These are phyloP conservation scores for Formica selysi DNA, from an alignment of 1,140 invertebrate species.

Conservation along the genomic window DNA sequence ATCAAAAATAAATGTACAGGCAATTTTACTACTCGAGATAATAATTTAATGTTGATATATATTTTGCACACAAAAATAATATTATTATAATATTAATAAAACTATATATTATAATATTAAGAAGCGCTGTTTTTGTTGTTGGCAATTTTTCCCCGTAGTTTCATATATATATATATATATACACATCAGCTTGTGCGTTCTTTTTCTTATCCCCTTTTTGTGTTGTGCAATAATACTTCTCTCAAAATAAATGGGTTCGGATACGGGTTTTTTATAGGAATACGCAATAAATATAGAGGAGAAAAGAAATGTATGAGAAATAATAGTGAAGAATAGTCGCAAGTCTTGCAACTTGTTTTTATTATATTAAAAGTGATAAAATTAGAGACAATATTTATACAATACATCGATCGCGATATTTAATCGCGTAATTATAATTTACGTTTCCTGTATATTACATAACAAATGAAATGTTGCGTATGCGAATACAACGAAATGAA, in stretches of 20 bases:
- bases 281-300: background rate
- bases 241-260: background rate
- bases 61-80: constrained; percentile 73
- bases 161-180: background rate
- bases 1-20: constrained; percentile 76
- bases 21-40: constrained; percentile 76
- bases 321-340: background rate
- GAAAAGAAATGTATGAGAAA: background rate
- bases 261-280: background rate
- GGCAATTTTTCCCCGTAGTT: background rate
- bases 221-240: background rate
- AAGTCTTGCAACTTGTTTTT: constrained; percentile 64
- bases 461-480: constrained; percentile 79
- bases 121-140: constrained; percentile 27
- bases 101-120: constrained; percentile 69
- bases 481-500: constrained; percentile 75
- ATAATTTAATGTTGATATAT: constrained; percentile 78
- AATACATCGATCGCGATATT: constrained; percentile 55
- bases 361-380: constrained; percentile 77
- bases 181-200: background rate
- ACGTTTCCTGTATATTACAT: constrained; percentile 72
- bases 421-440: constrained; percentile 70
- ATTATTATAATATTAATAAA: constrained; percentile 75
- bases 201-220: background rate
- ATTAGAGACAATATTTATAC: constrained; percentile 68